phyloP scores from a whole-genome alignment of 1,140 invertebrate genomes.

The Microplitis mediator region DNA sequence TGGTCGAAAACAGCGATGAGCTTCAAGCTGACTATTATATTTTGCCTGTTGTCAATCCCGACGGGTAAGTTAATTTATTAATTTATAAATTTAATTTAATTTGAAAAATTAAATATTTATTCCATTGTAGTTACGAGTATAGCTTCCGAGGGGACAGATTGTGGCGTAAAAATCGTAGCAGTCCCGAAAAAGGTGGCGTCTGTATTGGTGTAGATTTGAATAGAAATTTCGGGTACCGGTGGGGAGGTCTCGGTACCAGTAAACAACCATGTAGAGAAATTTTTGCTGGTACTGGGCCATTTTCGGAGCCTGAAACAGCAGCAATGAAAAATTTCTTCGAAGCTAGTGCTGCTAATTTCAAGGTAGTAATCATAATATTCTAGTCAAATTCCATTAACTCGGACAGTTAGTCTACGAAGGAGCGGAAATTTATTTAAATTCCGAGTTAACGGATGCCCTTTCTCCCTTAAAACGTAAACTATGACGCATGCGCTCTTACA shows the following conservation, averaged over 20 bases:
- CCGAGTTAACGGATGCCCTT: no score
- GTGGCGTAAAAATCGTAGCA: constrained; percentile 74
- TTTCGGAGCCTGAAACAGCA: constrained; percentile 85
- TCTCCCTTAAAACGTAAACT: no score
- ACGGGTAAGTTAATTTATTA: constrained; percentile 61
- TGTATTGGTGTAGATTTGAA: constrained; percentile 76
- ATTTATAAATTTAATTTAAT: constrained; percentile 10
- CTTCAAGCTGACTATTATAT: constrained; percentile 68
- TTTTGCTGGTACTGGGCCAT: constrained; percentile 76
- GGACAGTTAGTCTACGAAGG: no score
- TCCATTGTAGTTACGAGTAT: constrained; percentile 70
- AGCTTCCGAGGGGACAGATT: constrained; percentile 70
- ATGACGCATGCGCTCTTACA: no score
- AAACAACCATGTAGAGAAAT: constrained; percentile 78
- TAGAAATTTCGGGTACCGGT: constrained; percentile 73
- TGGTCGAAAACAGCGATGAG: constrained; percentile 75
- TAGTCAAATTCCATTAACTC: not conserved
- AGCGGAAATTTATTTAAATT: no score
- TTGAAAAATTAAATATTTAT: constrained; percentile 1
- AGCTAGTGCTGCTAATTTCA: constrained; percentile 58
- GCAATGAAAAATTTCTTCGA: constrained; percentile 67
- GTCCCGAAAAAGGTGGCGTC: constrained; percentile 59
- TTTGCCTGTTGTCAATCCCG: constrained; percentile 68
- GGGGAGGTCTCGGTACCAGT: constrained; percentile 76
- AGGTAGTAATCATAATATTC: constrained; percentile 36